Percentiles rank a stretch among this genome's conserved stretches.
Conservation (phyloP, 2,888 invertebrate species). For the Andrena camellia region DNA sequence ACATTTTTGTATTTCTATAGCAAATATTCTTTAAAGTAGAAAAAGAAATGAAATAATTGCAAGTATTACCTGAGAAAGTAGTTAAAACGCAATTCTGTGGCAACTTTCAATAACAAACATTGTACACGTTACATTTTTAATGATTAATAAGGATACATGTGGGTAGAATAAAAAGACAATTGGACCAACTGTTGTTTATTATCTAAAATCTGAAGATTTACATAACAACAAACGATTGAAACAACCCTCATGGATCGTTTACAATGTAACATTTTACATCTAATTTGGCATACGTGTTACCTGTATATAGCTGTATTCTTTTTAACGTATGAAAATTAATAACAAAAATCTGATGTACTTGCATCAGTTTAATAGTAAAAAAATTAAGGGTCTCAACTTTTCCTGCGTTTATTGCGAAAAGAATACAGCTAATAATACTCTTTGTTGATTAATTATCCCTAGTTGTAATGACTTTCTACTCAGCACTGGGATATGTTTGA, state of each 20-base stretch:
- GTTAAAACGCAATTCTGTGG: too few species aligned
- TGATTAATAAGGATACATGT: too few species aligned
- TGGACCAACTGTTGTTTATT: conserved; percentile 30
- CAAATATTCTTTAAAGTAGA: too few species aligned
- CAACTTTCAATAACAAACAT: too few species aligned
- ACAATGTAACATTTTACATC: conserved; percentile 42
- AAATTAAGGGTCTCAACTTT: conserved; percentile 3
- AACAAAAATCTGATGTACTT: background rate
- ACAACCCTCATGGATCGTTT: conserved; percentile 29
- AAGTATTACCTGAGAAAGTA: too few species aligned
- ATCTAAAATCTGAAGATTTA: conserved; percentile 59
- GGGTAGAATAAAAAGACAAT: background rate
- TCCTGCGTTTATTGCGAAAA: conserved; percentile 21
- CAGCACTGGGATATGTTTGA: conserved; percentile 68
- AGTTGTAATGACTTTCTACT: conserved; percentile 40
- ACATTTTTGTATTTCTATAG: too few species aligned
- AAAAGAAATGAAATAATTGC: too few species aligned
- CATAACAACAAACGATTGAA: conserved; percentile 54
- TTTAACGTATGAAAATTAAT: conserved; percentile 16
- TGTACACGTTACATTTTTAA: too few species aligned
- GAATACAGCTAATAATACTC: conserved; percentile 54
- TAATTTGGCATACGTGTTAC: conserved; percentile 44
- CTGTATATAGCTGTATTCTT: conserved; percentile 38
- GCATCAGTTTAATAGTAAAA: conserved; percentile 1
- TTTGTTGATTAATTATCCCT: conserved; percentile 29